phyloP scores from a whole-genome alignment of 2,888 invertebrate species.

The Drosophila rellima region DNA sequence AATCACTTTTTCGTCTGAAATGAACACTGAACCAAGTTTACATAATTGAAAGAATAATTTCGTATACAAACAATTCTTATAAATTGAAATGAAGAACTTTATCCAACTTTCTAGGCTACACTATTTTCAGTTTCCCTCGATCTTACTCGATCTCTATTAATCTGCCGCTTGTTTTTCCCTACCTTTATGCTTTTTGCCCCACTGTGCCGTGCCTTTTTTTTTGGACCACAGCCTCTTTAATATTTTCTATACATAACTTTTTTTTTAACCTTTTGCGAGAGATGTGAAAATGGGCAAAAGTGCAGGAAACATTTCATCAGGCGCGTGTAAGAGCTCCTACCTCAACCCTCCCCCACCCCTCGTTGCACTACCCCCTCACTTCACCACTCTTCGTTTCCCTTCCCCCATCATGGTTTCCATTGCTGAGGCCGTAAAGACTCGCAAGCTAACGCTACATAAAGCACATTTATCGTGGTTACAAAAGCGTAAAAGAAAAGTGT shows the following conservation, averaged over 20 bases:
- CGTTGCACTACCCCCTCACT: not conserved
- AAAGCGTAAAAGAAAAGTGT: conserved; percentile 79
- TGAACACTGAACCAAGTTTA: no score
- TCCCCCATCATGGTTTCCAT: not conserved
- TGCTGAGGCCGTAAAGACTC: conserved; percentile 46
- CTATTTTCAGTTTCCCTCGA: no score
- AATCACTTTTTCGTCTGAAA: no score
- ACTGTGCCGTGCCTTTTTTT: conserved; percentile 21
- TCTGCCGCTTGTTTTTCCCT: not conserved
- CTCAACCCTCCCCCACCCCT: not conserved
- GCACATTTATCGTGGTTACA: conserved; percentile 82
- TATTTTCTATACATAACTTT: conserved; percentile 32
- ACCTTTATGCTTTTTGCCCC: conserved; percentile 4
- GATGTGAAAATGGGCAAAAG: conserved; percentile 69
- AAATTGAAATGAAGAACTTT: no score
- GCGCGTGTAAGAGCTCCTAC: conserved; percentile 12
- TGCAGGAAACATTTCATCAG: conserved; percentile 82
- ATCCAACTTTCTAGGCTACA: no score
- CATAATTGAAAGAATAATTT: no score
- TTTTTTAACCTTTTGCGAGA: conserved; percentile 30
- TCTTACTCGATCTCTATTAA: not conserved
- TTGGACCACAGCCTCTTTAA: conserved; percentile 30
- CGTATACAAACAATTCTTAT: no score
- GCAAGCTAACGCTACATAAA: conserved; percentile 69
- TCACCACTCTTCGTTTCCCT: not conserved